These are phyloP conservation scores for Zoroaster sp. DNA, from an alignment of 53 echinoderm and acorn worm species.

Conservation along the genomic window DNA sequence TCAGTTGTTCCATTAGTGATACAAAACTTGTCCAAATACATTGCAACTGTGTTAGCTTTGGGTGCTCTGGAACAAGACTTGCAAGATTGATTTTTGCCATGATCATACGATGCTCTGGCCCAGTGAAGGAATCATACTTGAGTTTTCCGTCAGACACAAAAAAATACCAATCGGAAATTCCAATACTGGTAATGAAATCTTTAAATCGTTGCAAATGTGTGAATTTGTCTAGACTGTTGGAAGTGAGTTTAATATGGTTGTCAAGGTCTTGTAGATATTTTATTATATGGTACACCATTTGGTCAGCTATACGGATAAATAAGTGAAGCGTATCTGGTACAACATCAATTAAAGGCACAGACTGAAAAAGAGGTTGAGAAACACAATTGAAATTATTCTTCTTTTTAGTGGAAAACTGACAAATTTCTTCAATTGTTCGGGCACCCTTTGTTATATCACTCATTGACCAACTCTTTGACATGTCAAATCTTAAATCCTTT, in stretches of 20 bases:
- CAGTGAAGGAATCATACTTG: slow-evolving; percentile 38
- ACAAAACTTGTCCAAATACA: slow-evolving; percentile 25
- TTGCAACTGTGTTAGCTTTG: neutral
- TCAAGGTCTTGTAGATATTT: slow-evolving; percentile 45
- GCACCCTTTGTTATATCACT: slow-evolving; percentile 26
- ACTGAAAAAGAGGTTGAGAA: slow-evolving; percentile 28
- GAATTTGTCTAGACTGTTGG: neutral
- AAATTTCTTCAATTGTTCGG: slow-evolving; percentile 41
- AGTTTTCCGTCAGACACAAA: slow-evolving; percentile 32
- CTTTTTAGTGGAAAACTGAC: slow-evolving; percentile 24
- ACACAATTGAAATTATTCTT: slow-evolving; percentile 30
- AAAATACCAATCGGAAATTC: slow-evolving; percentile 37
- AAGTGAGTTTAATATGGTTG: slow-evolving; percentile 15
- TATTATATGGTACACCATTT: slow-evolving; percentile 53
- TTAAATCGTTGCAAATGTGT: neutral
- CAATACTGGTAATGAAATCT: neutral
- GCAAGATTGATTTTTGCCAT: slow-evolving; percentile 42
- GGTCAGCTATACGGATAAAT: slow-evolving; percentile 58
- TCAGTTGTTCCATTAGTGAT: slow-evolving; percentile 29
- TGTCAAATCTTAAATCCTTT: slow-evolving; percentile 50
- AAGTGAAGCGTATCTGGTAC: slow-evolving; percentile 59
- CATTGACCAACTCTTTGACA: slow-evolving; percentile 55
- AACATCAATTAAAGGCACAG: slow-evolving; percentile 33
- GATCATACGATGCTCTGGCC: slow-evolving; percentile 28
- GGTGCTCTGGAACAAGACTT: slow-evolving; percentile 32